These are phyloP conservation scores for Pterois miles DNA, from an alignment of 2,797 vertebrate species.

Conservation along the genomic window DNA sequence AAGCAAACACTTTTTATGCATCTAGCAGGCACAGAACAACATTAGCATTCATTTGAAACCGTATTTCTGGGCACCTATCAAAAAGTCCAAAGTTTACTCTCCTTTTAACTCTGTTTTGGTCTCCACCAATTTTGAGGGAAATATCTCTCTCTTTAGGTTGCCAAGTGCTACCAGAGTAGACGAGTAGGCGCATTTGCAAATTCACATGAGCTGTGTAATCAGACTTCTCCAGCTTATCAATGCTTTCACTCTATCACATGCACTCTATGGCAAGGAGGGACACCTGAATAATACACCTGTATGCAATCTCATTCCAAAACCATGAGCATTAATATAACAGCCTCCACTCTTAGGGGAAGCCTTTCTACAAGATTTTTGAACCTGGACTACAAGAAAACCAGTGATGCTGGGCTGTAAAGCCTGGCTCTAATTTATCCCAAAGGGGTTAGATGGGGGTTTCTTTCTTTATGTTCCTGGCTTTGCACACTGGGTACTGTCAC, in stretches of 20 bases:
- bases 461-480: neutral
- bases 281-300: neutral
- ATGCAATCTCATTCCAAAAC: neutral
- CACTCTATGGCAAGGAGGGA: neutral
- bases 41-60: neutral
- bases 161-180: neutral
- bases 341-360: neutral
- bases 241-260: conserved; percentile 7
- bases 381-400: neutral
- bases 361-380: neutral
- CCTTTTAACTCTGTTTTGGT: neutral
- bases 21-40: neutral
- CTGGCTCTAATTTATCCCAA: neutral
- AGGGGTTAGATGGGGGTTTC: no score
- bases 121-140: neutral
- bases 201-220: neutral
- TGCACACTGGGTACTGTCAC: neutral
- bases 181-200: neutral
- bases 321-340: neutral
- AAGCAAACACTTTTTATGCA: neutral
- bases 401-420: neutral
- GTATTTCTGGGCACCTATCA: neutral
- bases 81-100: neutral
- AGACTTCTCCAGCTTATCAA: neutral
- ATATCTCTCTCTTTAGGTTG: neutral